Conservation (phyloP, 2,888 invertebrate genomes). For the Augiades crinisus region DNA sequence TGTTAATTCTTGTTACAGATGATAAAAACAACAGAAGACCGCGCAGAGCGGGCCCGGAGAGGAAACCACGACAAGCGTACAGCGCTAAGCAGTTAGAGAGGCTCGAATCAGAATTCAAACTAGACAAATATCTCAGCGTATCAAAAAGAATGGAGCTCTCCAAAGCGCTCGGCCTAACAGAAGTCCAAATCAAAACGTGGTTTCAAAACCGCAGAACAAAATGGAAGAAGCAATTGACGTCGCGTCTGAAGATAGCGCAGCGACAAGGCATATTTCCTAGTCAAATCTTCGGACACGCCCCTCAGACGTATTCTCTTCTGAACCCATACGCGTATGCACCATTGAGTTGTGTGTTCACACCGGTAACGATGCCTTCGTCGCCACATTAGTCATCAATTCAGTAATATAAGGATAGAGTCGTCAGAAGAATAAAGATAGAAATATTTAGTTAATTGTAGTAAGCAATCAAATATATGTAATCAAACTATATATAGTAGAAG, state of each 20-base stretch:
- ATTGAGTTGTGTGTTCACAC: constrained; percentile 81
- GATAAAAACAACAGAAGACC: constrained; percentile 91
- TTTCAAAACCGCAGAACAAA: constrained; percentile 97
- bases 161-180: constrained; percentile 92
- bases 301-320: constrained; percentile 83
- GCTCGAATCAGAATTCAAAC: constrained; percentile 96
- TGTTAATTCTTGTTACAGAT: constrained; percentile 79
- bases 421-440: too few relatives aligned
- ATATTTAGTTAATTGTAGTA: too few relatives aligned
- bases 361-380: constrained; percentile 72
- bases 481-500: too few relatives aligned
- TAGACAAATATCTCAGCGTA: constrained; percentile 97
- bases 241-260: constrained; percentile 93
- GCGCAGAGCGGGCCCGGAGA: constrained; percentile 92
- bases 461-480: too few relatives aligned
- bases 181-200: constrained; percentile 98
- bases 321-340: constrained; percentile 84
- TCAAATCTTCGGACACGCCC: constrained; percentile 83
- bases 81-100: constrained; percentile 96
- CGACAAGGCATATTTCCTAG: constrained; percentile 89
- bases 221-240: constrained; percentile 98
- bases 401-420: too few relatives aligned
- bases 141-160: constrained; percentile 97
- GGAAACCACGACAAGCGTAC: constrained; percentile 98
- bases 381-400: constrained; percentile 45